Base-by-base conservation (phyloP, 2,888 invertebrate species). In the Ectemnius cavifrons region DNA sequence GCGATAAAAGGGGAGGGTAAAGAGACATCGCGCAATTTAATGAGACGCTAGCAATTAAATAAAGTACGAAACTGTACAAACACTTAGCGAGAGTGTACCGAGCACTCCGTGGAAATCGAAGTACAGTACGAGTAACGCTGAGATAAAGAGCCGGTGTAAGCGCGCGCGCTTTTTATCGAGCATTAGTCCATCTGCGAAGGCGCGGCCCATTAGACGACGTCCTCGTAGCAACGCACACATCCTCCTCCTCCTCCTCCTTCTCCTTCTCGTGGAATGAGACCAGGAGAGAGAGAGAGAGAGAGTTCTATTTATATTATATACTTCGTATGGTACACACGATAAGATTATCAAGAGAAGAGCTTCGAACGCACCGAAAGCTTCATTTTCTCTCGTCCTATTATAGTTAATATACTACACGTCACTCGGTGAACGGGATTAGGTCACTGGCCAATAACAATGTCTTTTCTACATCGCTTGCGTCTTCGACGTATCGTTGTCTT, bases 371-470 rank as follows among this genome's bases (percentile, higher is more conserved):
- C 65, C 79, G 77, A 77, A 80, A 81, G 80, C 76, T 80, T 73
- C 65, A 64, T 56, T 67, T 58, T 65, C 28, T 57, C 16, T 71
- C 37, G 58, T 73, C 64, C 61, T 71, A 66, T 23, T 18, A 16
- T 46, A 69, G 61, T 70, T 79, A 84, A 64, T 82, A 80, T 81
- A 71, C 78, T 81, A 78, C 73, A 79, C 74, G 78, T 81, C 79
- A 84, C 78, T 85, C 81, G 80, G 73, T 79, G 80, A 81, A 79
- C 78, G 75, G 75, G 70, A 57, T 46, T 74, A 75, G 72, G 71
- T 75, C 84, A 83, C 84, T 85, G 84, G 83, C 84, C 82, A 81
- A 78, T 71, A 52, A 75, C 67, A 63, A 65, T 77, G 69, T 64
- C 69, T 57, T 57, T 46, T 23, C 61, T 11, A 61, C 28, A 62